phyloP scores from a whole-genome alignment of 2,797 vertebrate genomes.

The Capromys pilorides region DNA sequence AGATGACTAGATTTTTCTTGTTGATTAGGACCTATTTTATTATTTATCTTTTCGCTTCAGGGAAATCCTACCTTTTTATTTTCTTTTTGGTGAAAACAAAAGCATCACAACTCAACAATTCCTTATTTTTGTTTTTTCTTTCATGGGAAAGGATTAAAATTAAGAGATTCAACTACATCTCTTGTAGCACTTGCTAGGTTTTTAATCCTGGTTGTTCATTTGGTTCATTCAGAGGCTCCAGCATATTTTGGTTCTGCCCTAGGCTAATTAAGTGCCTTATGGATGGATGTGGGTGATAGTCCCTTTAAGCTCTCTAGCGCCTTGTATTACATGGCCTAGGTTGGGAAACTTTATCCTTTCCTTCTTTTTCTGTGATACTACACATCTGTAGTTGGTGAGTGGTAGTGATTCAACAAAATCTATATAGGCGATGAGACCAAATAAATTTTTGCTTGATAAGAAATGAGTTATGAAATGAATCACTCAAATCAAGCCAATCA shows the following conservation, averaged over 20 bases:
- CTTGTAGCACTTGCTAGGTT: not conserved
- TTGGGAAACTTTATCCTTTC: not conserved
- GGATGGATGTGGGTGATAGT: not conserved
- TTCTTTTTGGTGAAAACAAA: not conserved
- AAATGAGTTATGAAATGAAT: slow-evolving; percentile 15
- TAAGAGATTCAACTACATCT: not conserved
- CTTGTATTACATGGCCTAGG: not conserved
- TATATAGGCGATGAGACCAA: not conserved
- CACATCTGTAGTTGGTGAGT: not conserved
- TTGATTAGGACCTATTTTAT: slow-evolving; percentile 18
- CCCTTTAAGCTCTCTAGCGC: not conserved
- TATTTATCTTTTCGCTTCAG: slow-evolving; percentile 45
- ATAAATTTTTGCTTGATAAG: not conserved
- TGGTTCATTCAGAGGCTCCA: not conserved
- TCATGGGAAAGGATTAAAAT: not conserved
- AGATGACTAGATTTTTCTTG: slow-evolving; percentile 3
- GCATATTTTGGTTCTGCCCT: not conserved
- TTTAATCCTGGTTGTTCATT: not conserved
- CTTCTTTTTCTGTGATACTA: not conserved
- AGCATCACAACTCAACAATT: not conserved
- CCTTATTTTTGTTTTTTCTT: not conserved
- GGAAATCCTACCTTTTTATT: not conserved
- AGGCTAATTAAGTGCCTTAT: not conserved
- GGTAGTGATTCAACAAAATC: not conserved
- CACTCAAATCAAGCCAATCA: not conserved